Percentiles rank a stretch among this genome's conserved stretches.
phyloP scores from a whole-genome alignment of 2,113 vertebrate species.

The Paramormyrops kingsleyae region DNA sequence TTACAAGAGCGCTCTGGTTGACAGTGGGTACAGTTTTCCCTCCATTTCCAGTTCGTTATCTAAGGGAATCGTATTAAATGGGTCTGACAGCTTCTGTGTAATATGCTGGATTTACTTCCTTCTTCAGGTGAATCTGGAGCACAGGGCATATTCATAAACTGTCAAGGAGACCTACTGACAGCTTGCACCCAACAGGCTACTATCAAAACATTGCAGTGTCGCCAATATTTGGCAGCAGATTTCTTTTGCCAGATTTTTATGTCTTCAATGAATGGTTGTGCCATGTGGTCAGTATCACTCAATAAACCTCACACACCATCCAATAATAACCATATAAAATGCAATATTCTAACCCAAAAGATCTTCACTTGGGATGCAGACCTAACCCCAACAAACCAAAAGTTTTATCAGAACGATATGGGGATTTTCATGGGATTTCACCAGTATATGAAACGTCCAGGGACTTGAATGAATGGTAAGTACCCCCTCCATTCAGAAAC shows the following conservation, averaged over 20 bases:
- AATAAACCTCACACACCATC: not conserved
- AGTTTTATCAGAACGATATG: not conserved
- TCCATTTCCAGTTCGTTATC: not conserved
- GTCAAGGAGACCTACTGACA: not conserved
- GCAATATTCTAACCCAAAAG: not conserved
- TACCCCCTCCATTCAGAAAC: not conserved
- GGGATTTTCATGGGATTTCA: not conserved
- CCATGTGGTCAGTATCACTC: not conserved
- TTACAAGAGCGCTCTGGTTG: not conserved
- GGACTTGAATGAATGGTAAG: not conserved
- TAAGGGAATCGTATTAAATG: not conserved
- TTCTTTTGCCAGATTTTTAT: not conserved
- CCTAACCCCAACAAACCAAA: not conserved
- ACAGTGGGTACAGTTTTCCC: not conserved
- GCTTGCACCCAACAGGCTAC: not conserved
- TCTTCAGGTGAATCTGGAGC: not conserved
- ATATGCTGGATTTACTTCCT: not conserved
- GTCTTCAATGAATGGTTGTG: not conserved
- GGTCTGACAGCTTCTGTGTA: not conserved
- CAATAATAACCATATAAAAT: not conserved
- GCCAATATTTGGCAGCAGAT: not conserved
- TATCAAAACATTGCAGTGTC: not conserved
- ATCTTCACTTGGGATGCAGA: not conserved
- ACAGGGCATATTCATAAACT: not conserved
- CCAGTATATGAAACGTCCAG: not conserved